These are phyloP conservation scores for Scolanthus callimorphus DNA, from an alignment of 92 coral and sea anemone species.

Conservation along the genomic window DNA sequence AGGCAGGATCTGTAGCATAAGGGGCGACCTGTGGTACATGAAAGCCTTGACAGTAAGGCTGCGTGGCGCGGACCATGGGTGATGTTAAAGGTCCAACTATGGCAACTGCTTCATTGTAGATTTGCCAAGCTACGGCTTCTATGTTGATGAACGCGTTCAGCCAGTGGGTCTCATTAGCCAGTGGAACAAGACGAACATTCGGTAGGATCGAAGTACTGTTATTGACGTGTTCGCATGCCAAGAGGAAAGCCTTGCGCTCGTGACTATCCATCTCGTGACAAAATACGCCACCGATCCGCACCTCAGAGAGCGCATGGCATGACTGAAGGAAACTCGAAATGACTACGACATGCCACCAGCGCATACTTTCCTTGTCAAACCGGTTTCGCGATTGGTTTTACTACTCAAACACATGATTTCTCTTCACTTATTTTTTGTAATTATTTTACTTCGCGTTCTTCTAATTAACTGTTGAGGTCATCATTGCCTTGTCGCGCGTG, in stretches of 20 bases:
- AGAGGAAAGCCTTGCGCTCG: constrained; percentile 56
- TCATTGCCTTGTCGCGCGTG: too few relatives aligned
- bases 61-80: constrained; percentile 55
- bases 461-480: too few relatives aligned
- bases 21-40: constrained; percentile 78
- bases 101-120: constrained; percentile 60
- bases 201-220: constrained; percentile 60
- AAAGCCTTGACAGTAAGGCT: constrained; percentile 69
- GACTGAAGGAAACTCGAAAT: too few relatives aligned
- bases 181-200: constrained; percentile 42
- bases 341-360: too few relatives aligned
- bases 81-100: constrained; percentile 76
- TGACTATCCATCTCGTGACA: constrained; percentile 21
- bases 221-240: constrained; percentile 70
- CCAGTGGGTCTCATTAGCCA: constrained; percentile 55
- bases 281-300: constrained; percentile 70
- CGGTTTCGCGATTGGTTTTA: too few relatives aligned
- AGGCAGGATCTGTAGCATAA: constrained; percentile 77
- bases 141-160: constrained; percentile 59
- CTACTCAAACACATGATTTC: too few relatives aligned
- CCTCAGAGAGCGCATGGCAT: constrained; percentile 30
- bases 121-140: constrained; percentile 75
- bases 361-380: too few relatives aligned
- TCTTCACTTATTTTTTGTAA: too few relatives aligned
- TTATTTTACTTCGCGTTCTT: too few relatives aligned